Percentiles rank a stretch among this genome's conserved stretches.
Evolutionary conservation across 2,113 vertebrate genomes (phyloP).

Genomic region (Budorcas taxicolor): DNA sequence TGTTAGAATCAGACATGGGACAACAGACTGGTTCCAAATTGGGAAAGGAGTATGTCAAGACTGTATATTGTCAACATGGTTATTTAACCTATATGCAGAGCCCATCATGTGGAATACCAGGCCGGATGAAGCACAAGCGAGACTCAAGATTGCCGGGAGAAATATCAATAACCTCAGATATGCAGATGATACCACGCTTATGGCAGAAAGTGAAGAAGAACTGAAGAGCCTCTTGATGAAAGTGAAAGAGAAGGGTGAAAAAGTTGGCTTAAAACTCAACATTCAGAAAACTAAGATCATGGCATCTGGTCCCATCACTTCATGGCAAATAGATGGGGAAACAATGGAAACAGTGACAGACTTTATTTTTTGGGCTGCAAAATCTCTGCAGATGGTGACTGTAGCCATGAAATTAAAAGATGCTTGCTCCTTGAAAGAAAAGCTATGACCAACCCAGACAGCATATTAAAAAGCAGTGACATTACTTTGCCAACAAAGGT

Average conservation of each 20-base stretch:
- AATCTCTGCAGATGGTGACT: neutral
- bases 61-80: neutral
- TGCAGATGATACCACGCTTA: neutral
- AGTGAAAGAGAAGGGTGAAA: neutral
- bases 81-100: neutral
- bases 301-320: neutral
- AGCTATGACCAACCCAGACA: neutral
- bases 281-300: neutral
- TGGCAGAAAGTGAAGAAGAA: neutral
- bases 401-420: neutral
- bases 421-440: neutral
- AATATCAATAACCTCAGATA: neutral
- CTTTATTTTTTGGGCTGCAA: neutral
- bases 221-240: neutral
- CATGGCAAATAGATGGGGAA: neutral
- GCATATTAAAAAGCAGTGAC: neutral
- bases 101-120: neutral
- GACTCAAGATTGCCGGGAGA: neutral
- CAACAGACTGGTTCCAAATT: neutral
- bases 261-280: neutral
- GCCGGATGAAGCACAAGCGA: neutral
- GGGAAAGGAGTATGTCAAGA: neutral
- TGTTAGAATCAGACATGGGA: neutral
- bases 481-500: neutral
- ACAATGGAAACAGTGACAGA: neutral